Evolutionary conservation across 2,113 vertebrate genomes (phyloP), one percentile per base, ranked within the genome.

Genomic region (Amia ocellicauda): DNA sequence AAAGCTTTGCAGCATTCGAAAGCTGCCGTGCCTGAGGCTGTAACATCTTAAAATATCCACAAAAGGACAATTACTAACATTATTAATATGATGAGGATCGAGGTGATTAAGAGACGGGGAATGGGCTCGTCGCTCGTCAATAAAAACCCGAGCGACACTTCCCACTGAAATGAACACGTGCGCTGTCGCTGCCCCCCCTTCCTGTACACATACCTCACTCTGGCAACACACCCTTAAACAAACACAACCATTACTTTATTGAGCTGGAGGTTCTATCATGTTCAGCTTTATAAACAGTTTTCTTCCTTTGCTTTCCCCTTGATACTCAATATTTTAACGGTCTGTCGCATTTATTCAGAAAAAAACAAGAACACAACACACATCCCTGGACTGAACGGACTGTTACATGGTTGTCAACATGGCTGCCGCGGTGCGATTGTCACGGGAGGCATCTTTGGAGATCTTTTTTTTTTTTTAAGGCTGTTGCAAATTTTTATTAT

Each of bases 371-470:
- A 36, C 31, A 63, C n/a, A 53, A 19, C 23, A 55, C 58, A 59
- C 49, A 28, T 40, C 26, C 53, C 24, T 52, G 40, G 73, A 70
- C 45, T 60, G 58, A 78, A 27, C 62, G 45, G 70, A 64, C 71
- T 79, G 67, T 43, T 69, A 60, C 77, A 58, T 70, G 22, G 71
- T 72, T 64, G 78, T 79, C 83, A 86, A 86, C 85, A 88, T 86
- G 83, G 87, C 85, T 85, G 82, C 82, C 73, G 56, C 42, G 63
- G 69, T 70, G 76, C 70, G 79, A 71, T 69, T 52, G 68, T 76
- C 64, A 76, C 56, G 66, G 60, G 75, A 74, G 72, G 47, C 57
- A 36, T 64, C 61, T 42, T 36, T 69, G 68, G 49, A 73, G 52
- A 24, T 69, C 62, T 52, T 53, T 61, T 55, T 67, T 75, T 51